Conservation (phyloP, 2,113 vertebrate genomes). For the Hydrochoerus hydrochaeris region DNA sequence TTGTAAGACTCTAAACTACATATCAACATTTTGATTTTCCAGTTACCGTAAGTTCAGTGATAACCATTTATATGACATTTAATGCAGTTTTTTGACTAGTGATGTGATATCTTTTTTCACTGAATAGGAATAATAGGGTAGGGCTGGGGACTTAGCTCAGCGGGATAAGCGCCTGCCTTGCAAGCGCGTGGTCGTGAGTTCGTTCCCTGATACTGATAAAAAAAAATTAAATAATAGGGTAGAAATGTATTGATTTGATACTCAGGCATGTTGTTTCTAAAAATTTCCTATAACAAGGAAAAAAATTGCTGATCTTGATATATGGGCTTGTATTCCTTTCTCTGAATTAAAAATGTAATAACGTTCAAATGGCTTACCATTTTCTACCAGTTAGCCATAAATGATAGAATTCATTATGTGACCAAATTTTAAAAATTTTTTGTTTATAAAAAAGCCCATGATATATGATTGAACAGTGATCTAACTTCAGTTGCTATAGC, state of each 20-base stretch:
- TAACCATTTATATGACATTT: slow-evolving; percentile 49
- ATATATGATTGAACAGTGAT: neutral
- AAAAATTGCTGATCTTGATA: slow-evolving; percentile 40
- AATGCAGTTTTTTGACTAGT: slow-evolving; percentile 36
- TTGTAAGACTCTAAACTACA: neutral
- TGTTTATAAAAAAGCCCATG: neutral
- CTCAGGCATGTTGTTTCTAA: slow-evolving; percentile 20
- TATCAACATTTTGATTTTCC: slow-evolving; percentile 52
- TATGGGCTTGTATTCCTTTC: neutral
- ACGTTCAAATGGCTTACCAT: neutral
- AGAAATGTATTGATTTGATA: slow-evolving; percentile 39
- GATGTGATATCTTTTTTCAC: slow-evolving; percentile 33
- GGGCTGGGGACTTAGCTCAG: too few relatives aligned
- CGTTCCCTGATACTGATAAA: too few relatives aligned
- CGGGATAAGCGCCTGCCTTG: too few relatives aligned
- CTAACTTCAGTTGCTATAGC: slow-evolving; percentile 8
- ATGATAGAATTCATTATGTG: neutral
- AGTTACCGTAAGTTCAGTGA: neutral
- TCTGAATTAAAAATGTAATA: slow-evolving; percentile 42
- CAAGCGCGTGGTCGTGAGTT: too few relatives aligned
- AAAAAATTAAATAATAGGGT: too few relatives aligned
- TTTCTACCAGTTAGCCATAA: slow-evolving; percentile 43
- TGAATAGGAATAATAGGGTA: neutral
- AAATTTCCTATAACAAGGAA: slow-evolving; percentile 15
- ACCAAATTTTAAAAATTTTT: slow-evolving; percentile 1